Evolutionary conservation across 2,888 invertebrate species (phyloP).

Genomic region (Onchidella celtica): DNA sequence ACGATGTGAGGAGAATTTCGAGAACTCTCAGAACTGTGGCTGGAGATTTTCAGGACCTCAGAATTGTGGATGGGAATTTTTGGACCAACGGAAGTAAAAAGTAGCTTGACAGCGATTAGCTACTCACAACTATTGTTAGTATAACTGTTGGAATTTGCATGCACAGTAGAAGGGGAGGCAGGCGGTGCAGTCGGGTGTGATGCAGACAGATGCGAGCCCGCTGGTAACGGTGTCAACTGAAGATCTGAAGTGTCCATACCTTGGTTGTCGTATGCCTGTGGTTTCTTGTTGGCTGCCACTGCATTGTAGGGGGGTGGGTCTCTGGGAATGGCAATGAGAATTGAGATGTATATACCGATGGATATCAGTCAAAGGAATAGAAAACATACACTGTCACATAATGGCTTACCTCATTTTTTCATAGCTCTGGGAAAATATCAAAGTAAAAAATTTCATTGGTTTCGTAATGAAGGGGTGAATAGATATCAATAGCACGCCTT

Average conservation of each 20-base stretch:
- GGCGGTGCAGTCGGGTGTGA: conserved; percentile 23
- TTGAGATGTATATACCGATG: neutral
- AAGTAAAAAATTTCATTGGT: too few species aligned
- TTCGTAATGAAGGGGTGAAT: too few species aligned
- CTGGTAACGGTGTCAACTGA: neutral
- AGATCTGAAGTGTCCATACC: conserved; percentile 60
- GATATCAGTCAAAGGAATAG: neutral
- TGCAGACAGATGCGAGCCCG: neutral
- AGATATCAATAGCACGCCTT: too few species aligned
- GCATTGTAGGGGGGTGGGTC: conserved; percentile 38
- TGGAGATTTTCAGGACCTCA: too few species aligned
- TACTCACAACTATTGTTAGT: conserved; percentile 49
- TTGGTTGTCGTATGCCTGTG: conserved; percentile 61
- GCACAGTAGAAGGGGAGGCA: conserved; percentile 5
- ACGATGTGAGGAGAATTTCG: too few species aligned
- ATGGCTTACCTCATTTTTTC: too few species aligned
- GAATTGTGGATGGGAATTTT: neutral
- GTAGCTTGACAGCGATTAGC: neutral
- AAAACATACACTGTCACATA: neutral
- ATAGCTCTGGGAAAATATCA: too few species aligned
- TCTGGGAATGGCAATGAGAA: neutral
- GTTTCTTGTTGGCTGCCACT: conserved; percentile 51
- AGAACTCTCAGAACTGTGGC: too few species aligned
- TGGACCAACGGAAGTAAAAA: neutral
- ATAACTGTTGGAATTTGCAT: conserved; percentile 26